These are phyloP conservation scores for Auanema sp. DNA, from an alignment of 2,888 invertebrate genomes.

Conservation along the genomic window DNA sequence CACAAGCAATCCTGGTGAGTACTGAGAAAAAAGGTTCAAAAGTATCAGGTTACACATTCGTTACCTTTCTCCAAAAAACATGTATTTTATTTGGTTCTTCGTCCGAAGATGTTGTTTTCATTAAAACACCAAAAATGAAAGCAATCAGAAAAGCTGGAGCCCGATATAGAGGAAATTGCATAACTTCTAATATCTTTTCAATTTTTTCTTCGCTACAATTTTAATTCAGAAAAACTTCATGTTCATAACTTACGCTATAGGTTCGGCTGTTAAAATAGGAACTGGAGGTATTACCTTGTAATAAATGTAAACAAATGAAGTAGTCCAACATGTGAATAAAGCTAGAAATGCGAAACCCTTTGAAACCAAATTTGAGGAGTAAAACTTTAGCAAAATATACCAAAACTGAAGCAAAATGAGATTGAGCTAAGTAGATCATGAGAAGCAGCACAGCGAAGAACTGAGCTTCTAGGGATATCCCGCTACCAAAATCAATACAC, in stretches of 20 bases:
- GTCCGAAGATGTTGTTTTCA: constrained; percentile 14
- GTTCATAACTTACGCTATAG: constrained; percentile 25
- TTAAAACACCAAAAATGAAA: constrained; percentile 44
- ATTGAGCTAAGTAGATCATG: constrained; percentile 35
- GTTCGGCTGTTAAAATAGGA: constrained; percentile 46
- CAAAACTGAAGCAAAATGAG: constrained; percentile 22
- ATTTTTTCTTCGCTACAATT: constrained; percentile 25
- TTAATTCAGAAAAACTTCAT: not conserved
- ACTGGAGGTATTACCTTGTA: constrained; percentile 39
- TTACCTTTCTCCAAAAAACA: not conserved
- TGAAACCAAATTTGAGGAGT: not conserved
- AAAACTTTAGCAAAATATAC: constrained; percentile 9
- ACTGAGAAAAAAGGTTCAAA: constrained; percentile 14
- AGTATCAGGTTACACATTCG: not conserved
- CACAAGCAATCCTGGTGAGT: constrained; percentile 20
- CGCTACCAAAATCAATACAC: constrained; percentile 60
- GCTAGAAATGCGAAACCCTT: not conserved
- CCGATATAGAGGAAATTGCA: constrained; percentile 29
- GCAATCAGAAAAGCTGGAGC: constrained; percentile 37
- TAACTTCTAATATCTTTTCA: constrained; percentile 23
- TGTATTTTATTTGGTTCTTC: constrained; percentile 3
- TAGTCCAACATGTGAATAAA: constrained; percentile 13
- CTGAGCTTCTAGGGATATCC: constrained; percentile 59
- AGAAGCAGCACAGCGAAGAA: constrained; percentile 47
- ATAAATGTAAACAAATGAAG: constrained; percentile 5